phyloP scores from a whole-genome alignment of 2,797 vertebrate species.

The Rhinophrynus dorsalis region DNA sequence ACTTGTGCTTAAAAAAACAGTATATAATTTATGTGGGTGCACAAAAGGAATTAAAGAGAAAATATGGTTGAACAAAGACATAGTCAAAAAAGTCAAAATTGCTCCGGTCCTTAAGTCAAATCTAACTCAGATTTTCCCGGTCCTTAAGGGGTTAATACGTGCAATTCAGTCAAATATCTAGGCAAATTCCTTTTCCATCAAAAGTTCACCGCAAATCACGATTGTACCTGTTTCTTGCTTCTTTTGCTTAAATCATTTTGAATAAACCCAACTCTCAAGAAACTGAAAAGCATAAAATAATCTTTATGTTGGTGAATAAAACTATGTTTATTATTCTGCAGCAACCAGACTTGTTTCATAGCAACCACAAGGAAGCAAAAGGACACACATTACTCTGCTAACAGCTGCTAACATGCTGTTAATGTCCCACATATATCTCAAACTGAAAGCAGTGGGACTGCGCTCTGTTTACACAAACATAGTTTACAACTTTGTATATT shows the following conservation, averaged over 20 bases:
- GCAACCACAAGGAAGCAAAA: slow-evolving; percentile 12
- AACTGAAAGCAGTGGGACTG: neutral
- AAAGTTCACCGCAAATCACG: neutral
- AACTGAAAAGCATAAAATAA: slow-evolving; percentile 4
- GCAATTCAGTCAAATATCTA: too few species aligned
- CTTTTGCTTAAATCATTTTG: neutral
- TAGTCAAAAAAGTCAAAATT: too few species aligned
- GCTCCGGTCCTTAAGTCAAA: too few species aligned
- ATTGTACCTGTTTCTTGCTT: neutral
- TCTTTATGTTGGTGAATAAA: neutral
- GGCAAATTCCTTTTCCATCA: too few species aligned
- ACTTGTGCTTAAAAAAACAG: too few species aligned
- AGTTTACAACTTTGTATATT: neutral
- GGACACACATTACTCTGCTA: slow-evolving; percentile 1
- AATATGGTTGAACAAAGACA: too few species aligned
- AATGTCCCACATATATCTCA: neutral
- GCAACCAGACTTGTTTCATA: slow-evolving; percentile 16
- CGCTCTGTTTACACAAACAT: neutral
- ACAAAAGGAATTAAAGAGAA: too few species aligned
- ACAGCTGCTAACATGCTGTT: neutral
- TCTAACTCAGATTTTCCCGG: too few species aligned
- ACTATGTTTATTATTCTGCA: slow-evolving; percentile 3
- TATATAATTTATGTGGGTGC: too few species aligned
- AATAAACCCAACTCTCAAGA: neutral
- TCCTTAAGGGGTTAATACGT: too few species aligned